Conservation (phyloP, 2,797 vertebrate genomes). For the Cygnus olor region DNA sequence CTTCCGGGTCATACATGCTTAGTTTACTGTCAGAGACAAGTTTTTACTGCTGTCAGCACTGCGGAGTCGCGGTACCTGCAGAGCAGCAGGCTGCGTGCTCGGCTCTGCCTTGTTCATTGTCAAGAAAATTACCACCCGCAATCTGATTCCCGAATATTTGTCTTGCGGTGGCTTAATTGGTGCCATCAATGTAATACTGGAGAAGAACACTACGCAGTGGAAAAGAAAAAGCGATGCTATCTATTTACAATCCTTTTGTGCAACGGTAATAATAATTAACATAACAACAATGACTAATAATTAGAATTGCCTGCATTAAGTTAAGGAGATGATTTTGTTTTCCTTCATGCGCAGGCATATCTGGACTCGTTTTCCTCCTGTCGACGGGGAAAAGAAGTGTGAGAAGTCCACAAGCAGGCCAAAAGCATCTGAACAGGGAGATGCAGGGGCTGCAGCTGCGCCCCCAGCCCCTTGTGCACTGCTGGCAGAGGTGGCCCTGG, state of each 20-base stretch:
- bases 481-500: neutral
- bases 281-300: conserved; percentile 1
- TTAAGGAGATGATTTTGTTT: conserved; percentile 19
- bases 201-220: neutral
- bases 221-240: conserved; percentile 29
- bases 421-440: neutral
- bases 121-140: conserved; percentile 63
- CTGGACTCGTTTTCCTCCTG: neutral
- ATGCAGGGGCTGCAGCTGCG: neutral
- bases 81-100: conserved; percentile 67
- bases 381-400: neutral
- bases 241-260: conserved; percentile 49
- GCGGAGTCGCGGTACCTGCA: conserved; percentile 68
- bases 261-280: conserved; percentile 25
- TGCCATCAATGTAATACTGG: conserved; percentile 35
- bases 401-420: neutral
- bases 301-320: conserved; percentile 5
- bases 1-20: conserved; percentile 72
- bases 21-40: conserved; percentile 73
- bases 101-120: conserved; percentile 37
- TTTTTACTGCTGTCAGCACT: conserved; percentile 73
- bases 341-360: neutral
- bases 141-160: conserved; percentile 58
- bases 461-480: neutral
- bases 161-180: conserved; percentile 64